Conservation (phyloP, 2,797 vertebrate species). For the Melopsittacus undulatus region DNA sequence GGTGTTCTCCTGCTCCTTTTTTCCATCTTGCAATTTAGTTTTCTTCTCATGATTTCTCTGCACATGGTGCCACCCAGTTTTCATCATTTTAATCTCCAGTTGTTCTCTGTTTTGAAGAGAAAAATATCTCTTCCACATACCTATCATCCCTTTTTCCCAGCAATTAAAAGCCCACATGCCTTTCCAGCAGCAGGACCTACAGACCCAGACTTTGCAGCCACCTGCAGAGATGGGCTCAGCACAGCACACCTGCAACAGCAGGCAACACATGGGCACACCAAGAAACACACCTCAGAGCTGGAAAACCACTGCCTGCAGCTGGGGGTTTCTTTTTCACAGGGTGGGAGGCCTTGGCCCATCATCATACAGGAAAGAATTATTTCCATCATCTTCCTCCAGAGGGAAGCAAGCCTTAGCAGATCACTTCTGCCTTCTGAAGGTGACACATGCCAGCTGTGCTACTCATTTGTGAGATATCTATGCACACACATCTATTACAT, state of each 20-base stretch:
- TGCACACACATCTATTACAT: fast-evolving
- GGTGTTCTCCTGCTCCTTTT: background rate
- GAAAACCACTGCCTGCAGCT: background rate
- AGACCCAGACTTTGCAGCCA: background rate
- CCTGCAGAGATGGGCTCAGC: background rate
- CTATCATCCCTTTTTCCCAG: background rate
- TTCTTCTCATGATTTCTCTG: background rate
- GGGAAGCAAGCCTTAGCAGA: background rate
- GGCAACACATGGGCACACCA: fast-evolving
- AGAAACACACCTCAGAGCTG: background rate
- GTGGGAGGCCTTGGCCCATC: background rate
- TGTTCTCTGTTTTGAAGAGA: background rate
- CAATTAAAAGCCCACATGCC: background rate
- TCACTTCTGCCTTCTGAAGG: background rate
- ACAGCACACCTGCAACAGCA: background rate
- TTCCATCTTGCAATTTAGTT: background rate
- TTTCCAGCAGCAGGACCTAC: background rate
- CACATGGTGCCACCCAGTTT: background rate
- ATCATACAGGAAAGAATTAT: fast-evolving
- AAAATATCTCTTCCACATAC: too few species aligned
- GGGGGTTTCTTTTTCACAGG: background rate
- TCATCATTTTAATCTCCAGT: background rate
- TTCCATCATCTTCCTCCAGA: fast-evolving
- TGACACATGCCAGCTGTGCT: fast-evolving
- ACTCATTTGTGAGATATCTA: fast-evolving